phyloP scores from a whole-genome alignment of 2,113 vertebrate species.

The Orcinus orca region DNA sequence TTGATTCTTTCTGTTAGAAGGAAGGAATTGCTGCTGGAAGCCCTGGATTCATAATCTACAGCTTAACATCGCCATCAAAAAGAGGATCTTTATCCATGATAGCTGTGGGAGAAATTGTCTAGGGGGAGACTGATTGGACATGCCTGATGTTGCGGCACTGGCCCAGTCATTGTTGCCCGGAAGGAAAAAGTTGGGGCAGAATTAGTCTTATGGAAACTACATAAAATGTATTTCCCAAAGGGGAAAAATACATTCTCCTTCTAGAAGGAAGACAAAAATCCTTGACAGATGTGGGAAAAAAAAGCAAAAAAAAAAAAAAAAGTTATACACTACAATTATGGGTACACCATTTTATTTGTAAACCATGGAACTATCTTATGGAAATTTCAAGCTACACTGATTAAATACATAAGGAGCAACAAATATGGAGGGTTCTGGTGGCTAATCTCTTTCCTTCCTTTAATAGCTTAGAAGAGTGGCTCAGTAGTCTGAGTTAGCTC shows the following conservation, averaged over 20 bases:
- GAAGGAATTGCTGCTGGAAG: not conserved
- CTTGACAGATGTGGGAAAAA: not conserved
- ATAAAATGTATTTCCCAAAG: not conserved
- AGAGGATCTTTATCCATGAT: not conserved
- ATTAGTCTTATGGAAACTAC: not conserved
- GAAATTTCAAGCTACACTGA: not conserved
- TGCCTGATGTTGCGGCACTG: not conserved
- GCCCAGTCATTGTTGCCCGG: not conserved
- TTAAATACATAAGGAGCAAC: not conserved
- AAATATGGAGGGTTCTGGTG: not conserved
- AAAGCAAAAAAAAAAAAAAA: not conserved
- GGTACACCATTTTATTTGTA: conserved; percentile 2
- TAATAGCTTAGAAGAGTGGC: not conserved
- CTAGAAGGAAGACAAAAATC: not conserved
- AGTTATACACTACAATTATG: not conserved
- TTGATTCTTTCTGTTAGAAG: not conserved
- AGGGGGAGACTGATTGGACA: not conserved
- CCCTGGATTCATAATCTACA: not conserved
- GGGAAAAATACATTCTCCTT: not conserved
- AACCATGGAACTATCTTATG: not conserved
- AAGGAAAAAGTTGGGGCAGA: not conserved
- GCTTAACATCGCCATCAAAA: not conserved
- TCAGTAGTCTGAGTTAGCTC: not conserved
- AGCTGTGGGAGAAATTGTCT: not conserved
- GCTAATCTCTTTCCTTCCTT: not conserved